Evolutionary conservation across 2,113 vertebrate genomes (phyloP).

Genomic region (Podarcis cretensis): DNA sequence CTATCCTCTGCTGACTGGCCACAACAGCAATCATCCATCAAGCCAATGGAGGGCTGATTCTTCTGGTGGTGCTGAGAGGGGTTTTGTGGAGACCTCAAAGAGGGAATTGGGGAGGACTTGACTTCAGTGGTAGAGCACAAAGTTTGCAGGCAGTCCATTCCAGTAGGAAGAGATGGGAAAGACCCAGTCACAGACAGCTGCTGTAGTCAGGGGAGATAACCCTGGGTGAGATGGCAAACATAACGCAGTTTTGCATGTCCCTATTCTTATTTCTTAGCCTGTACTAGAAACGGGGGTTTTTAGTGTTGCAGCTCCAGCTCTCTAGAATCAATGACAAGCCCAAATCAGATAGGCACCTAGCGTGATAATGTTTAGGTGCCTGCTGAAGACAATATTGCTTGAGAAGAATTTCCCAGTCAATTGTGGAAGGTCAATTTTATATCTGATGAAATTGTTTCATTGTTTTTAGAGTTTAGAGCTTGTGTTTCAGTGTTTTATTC

Average conservation of each 20-base stretch:
- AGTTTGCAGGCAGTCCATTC: background rate
- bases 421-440: no score
- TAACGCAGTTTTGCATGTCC: background rate
- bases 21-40: background rate
- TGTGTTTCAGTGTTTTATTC: no score
- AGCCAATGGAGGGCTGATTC: background rate
- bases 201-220: background rate
- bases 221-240: no score
- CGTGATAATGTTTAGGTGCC: no score
- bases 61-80: background rate
- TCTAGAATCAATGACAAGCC: no score
- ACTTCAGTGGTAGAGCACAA: background rate
- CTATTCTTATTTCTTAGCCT: background rate
- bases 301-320: no score
- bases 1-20: background rate
- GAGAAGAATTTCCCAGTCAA: no score
- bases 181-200: background rate
- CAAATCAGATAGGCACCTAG: no score
- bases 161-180: background rate
- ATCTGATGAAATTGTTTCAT: no score
- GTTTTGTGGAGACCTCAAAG: background rate
- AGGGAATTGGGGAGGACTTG: background rate
- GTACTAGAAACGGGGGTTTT: no score
- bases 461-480: no score
- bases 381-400: no score